Evolutionary conservation across 2,888 invertebrate species (phyloP).

Genomic region (Cheilosia grossa): DNA sequence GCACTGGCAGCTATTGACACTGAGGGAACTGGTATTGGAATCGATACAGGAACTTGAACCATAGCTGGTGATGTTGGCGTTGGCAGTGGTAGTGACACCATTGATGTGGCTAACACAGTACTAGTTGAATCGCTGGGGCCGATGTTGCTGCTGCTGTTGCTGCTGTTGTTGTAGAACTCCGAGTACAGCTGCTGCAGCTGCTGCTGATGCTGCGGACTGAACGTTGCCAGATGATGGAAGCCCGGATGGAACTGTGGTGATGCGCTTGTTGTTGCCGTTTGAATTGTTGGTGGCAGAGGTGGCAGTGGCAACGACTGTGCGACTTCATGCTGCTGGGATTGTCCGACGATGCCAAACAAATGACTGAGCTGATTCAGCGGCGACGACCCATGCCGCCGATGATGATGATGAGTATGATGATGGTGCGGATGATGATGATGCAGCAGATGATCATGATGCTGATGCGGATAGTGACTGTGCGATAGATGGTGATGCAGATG

Average conservation of each 20-base stretch:
- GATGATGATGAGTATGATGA: constrained; percentile 32
- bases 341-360: constrained; percentile 79
- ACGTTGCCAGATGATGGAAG: constrained; percentile 62
- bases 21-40: constrained; percentile 65
- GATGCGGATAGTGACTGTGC: constrained; percentile 75
- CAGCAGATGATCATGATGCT: constrained; percentile 74
- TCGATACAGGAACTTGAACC: constrained; percentile 70
- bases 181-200: constrained; percentile 78
- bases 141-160: constrained; percentile 77
- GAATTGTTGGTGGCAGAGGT: constrained; percentile 77
- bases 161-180: constrained; percentile 77
- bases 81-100: constrained; percentile 56
- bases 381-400: constrained; percentile 77
- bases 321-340: constrained; percentile 47
- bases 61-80: constrained; percentile 72
- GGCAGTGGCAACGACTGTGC: constrained; percentile 63
- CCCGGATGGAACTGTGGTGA: constrained; percentile 63
- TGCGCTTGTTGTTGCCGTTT: constrained; percentile 42
- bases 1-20: constrained; percentile 54
- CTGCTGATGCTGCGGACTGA: constrained; percentile 76
- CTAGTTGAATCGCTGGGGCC: constrained; percentile 73
- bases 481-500: constrained; percentile 76
- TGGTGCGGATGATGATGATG: constrained; percentile 77
- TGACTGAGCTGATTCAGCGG: constrained; percentile 82
- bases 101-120: constrained; percentile 36